Percentiles rank a stretch among this genome's conserved stretches.
phyloP scores from a whole-genome alignment of 2,888 invertebrate species.

The Dromius quadrimaculatus region DNA sequence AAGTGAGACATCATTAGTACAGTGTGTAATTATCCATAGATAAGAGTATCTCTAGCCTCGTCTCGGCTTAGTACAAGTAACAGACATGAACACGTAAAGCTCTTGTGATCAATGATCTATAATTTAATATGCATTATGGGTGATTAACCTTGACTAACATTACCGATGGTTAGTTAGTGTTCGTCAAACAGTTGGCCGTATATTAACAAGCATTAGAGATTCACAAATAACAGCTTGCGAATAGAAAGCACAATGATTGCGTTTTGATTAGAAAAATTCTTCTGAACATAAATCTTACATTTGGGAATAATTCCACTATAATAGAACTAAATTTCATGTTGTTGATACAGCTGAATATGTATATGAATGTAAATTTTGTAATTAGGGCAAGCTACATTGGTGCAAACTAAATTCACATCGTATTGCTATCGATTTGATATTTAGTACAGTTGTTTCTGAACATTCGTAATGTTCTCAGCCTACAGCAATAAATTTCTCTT shows the following conservation, averaged over 20 bases:
- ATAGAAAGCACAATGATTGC: too few relatives aligned
- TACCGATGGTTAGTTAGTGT: constrained; percentile 10
- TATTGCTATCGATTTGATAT: constrained; percentile 28
- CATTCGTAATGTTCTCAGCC: constrained; percentile 19
- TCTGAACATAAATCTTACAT: too few relatives aligned
- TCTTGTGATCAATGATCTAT: constrained; percentile 41
- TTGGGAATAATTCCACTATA: too few relatives aligned
- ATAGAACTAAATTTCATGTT: too few relatives aligned
- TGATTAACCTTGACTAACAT: constrained; percentile 40
- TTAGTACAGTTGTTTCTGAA: constrained; percentile 25
- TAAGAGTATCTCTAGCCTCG: constrained; percentile 16
- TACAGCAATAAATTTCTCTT: constrained; percentile 17
- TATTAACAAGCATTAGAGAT: constrained; percentile 14
- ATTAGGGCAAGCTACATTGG: too few relatives aligned
- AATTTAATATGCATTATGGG: constrained; percentile 46
- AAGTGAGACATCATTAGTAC: constrained; percentile 31
- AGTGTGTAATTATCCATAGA: constrained; percentile 33
- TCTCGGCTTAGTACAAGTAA: not conserved
- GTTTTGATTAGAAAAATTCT: too few relatives aligned
- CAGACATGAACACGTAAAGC: not conserved
- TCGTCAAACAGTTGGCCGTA: not conserved
- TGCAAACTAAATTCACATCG: constrained; percentile 7
- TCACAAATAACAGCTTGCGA: not conserved
- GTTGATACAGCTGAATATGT: too few relatives aligned
- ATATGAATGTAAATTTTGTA: too few relatives aligned